These are phyloP conservation scores for Pycnomerus fuliginosus DNA, from an alignment of 2,888 invertebrate species.

Conservation along the genomic window DNA sequence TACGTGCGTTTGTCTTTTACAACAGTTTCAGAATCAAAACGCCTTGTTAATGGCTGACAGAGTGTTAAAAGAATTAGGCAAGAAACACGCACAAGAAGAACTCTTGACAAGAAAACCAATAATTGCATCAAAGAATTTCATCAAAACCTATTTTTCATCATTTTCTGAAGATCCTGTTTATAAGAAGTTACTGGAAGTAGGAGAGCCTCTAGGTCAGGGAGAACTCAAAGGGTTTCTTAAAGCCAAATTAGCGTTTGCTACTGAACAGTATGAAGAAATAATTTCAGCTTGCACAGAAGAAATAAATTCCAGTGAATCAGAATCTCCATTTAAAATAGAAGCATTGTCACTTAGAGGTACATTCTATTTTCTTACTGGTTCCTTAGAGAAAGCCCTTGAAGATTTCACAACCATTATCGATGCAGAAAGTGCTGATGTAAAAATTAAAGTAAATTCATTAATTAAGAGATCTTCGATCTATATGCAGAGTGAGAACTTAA, in stretches of 20 bases:
- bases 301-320: conserved; percentile 62
- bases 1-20: conserved; percentile 88
- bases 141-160: conserved; percentile 83
- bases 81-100: conserved; percentile 72
- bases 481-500: conserved; percentile 75
- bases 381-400: conserved; percentile 68
- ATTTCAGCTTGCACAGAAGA: conserved; percentile 80
- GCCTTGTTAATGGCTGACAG: conserved; percentile 84
- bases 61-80: conserved; percentile 80
- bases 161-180: conserved; percentile 85
- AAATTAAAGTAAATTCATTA: conserved; percentile 77
- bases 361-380: conserved; percentile 76
- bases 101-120: conserved; percentile 67
- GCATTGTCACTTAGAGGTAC: conserved; percentile 82
- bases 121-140: conserved; percentile 83
- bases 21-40: conserved; percentile 80
- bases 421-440: conserved; percentile 61
- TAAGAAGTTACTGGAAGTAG: conserved; percentile 52
- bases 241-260: conserved; percentile 69
- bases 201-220: conserved; percentile 41
- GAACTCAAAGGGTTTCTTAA: conserved; percentile 64
- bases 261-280: conserved; percentile 74
- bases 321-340: conserved; percentile 65
- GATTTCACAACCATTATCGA: conserved; percentile 73
- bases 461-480: conserved; percentile 85